These are phyloP conservation scores for Hemithea aestivaria DNA, from an alignment of 2,888 invertebrate species.

Conservation along the genomic window DNA sequence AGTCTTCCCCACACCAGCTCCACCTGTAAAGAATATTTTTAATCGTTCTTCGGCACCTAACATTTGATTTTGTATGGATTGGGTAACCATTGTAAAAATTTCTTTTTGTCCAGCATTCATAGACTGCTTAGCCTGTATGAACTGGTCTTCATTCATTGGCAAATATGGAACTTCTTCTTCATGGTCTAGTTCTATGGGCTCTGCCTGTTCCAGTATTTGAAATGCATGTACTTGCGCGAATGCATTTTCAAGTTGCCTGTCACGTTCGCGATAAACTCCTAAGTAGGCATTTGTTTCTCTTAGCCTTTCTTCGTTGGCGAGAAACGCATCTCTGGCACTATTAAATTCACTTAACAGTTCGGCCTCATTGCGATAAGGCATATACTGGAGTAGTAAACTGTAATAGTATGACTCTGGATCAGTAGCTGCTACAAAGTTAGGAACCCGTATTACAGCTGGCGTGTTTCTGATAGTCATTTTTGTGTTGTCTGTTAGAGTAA, in stretches of 20 bases:
- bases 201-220: too few species aligned
- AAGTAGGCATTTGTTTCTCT: background rate
- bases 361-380: background rate
- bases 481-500: background rate
- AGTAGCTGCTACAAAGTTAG: background rate
- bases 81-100: too few species aligned
- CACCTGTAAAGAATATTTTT: background rate
- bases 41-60: background rate
- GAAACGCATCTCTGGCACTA: background rate
- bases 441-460: background rate
- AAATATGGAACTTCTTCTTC: too few species aligned
- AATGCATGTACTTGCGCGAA: too few species aligned
- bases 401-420: constrained; percentile 2
- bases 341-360: background rate
- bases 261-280: background rate
- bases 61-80: background rate
- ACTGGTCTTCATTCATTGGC: too few species aligned
- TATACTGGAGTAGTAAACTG: background rate
- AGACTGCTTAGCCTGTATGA: too few species aligned
- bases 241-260: background rate
- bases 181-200: too few species aligned
- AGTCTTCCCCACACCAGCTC: background rate
- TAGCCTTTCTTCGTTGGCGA: too few species aligned
- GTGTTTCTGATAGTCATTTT: background rate
- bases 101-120: too few species aligned